Base-by-base conservation (phyloP, 1,140 invertebrate species). In the Trichomalopsis sarcophagae region DNA sequence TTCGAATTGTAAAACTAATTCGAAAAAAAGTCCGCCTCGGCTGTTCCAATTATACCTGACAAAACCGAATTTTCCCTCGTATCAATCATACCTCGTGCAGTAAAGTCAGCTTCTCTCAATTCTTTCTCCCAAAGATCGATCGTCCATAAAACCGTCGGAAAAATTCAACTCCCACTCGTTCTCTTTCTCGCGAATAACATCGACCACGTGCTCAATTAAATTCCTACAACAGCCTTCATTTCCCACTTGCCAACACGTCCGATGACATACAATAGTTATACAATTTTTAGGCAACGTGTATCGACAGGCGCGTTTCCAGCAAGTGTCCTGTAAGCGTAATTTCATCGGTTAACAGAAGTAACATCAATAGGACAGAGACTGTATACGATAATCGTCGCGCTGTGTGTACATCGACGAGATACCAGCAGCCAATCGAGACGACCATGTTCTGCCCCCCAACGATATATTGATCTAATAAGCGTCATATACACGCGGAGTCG, bases 401-500 rank as follows among this genome's bases (percentile, higher is more conserved):
- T 1, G 14, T 79, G 62, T 62, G 7, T 40, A 55, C 27, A 44
- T 44, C 40, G 33, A 44, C 9, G 40, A 44, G 2, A 75, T 17
- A 33, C 33, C 21, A 36, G 10, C 14, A 44, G 14, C 21, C 50
- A 66, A 62, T 50, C 50, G 77, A 21, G 50, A 9, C 30, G 66
- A 66, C 17, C 30, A 27, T 66, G 30, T 33, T 66, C 73, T 14
- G 7, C 36, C 73, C 30, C 9, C 10, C 7, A 2, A 14, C 21
- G 27, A 10, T 50, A 33, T 76, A 83, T 83, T 83, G 82, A 83
- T 83, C 74, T 83, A 76, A 76, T 83, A 83, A 76, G 55, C 55
- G 73, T 77, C 36, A 55, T 83, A 66, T 44, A 30, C 11, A 83
- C 75, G 50, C 23, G 11, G 23, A 71, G 71, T 68, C 21, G 55